Evolutionary conservation across 2,113 vertebrate species (phyloP).

Genomic region (Scopus umbretta): DNA sequence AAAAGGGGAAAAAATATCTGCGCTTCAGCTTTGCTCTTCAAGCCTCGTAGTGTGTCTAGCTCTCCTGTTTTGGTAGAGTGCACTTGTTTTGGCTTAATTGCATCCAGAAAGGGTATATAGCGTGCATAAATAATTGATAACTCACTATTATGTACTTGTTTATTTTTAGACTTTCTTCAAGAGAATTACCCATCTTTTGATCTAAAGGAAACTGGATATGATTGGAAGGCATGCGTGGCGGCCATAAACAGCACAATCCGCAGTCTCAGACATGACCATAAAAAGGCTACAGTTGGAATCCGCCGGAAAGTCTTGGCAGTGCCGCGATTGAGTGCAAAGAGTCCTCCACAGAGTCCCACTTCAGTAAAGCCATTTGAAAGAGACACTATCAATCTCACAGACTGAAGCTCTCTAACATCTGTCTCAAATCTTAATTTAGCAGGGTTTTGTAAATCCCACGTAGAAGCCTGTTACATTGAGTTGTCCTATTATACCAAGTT

Average conservation of each 20-base stretch:
- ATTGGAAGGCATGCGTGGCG: slow-evolving; percentile 78
- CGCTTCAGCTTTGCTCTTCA: background rate
- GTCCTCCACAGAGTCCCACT: background rate
- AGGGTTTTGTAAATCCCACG: background rate
- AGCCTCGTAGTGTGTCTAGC: background rate
- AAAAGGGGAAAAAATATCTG: background rate
- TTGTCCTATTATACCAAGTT: background rate
- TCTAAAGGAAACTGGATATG: slow-evolving; percentile 69
- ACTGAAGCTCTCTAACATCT: background rate
- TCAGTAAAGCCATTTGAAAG: background rate
- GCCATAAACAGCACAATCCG: slow-evolving; percentile 76
- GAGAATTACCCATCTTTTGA: slow-evolving; percentile 69
- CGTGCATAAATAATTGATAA: slow-evolving; percentile 27
- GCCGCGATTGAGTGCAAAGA: background rate
- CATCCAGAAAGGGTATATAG: background rate
- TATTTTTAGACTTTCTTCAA: slow-evolving; percentile 77
- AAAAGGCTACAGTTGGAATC: background rate
- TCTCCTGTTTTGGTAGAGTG: background rate
- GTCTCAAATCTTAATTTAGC: background rate
- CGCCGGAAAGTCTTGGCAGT: background rate
- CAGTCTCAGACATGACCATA: slow-evolving; percentile 62
- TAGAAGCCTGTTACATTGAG: background rate
- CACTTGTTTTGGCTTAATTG: background rate
- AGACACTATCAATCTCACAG: background rate
- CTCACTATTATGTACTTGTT: background rate